Base-by-base conservation (phyloP, 2,113 vertebrate species). In the Lagenorhynchus albirostris region DNA sequence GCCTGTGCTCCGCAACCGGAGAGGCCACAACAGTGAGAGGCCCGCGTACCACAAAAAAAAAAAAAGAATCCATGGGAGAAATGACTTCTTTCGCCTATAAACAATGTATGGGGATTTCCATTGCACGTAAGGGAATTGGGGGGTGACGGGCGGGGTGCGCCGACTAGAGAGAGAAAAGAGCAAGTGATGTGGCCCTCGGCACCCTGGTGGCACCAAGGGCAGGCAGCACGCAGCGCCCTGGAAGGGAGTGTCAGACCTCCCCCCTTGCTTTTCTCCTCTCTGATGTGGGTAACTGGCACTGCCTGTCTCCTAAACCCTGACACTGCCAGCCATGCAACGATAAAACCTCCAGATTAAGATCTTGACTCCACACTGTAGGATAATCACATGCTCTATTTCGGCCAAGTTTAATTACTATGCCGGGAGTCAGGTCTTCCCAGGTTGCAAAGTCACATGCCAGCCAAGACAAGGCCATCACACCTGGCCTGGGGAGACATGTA, bases 321-420 rank as follows among this genome's bases (percentile, higher is more conserved):
- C 82, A 47, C 41, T 0, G 1, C 33, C 96, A 79, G 53, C 97
- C 95, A 96, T 9, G 85, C 77, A 47, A 79, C 65, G 79, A 31
- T 91, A 87, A 98, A 98, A 95, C 29, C 44, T 96, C 89, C 86
- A 95, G 86, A 96, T 98, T 38, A 96, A 93, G 62, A 86, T 80
- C 97, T 96, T 29, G 31, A 29, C 97, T 89, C 95, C 6, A 10
- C 2, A 26, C 97, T 20, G 70, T 29, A 79, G 97, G 97, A 97
- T 95, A 98, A 97, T 36, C 15, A 74, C 79, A 71, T 41, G 47
- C 88, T 88, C 77, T 85, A 79, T 90, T 94, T 36, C 71, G 97
- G 89, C 82, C 58, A 62, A 21, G 85, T 91, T 65, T 92, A 91
- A 88, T 92, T 81, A 95, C 89, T 20, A 7, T 18, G 93, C 68